Conservation (phyloP, 2,888 invertebrate species). For the Microctonus hyperodae region DNA sequence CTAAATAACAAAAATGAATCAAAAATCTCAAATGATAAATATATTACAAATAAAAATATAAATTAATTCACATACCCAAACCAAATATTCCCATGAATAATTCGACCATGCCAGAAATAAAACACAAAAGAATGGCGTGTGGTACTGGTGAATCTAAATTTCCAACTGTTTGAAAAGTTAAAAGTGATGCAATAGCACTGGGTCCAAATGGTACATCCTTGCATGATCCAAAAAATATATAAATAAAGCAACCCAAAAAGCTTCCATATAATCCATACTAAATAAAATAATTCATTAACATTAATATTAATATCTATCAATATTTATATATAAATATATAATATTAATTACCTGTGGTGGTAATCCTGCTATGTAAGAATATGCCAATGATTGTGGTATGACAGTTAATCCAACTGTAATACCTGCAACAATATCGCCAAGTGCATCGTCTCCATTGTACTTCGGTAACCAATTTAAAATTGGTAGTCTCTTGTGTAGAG, state of each 20-base stretch:
- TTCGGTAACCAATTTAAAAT: slow-evolving; percentile 80
- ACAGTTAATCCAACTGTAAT: slow-evolving; percentile 92
- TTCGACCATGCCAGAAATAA: slow-evolving; percentile 78
- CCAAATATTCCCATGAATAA: slow-evolving; percentile 84
- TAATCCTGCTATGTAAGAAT: slow-evolving; percentile 80
- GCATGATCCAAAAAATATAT: slow-evolving; percentile 89
- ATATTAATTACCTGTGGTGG: slow-evolving; percentile 70
- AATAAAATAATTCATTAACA: slow-evolving; percentile 29
- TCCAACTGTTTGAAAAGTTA: slow-evolving; percentile 80
- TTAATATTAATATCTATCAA: background rate
- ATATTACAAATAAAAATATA: too few species aligned
- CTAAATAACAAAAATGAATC: slow-evolving; percentile 58
- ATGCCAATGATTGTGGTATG: slow-evolving; percentile 88
- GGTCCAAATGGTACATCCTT: slow-evolving; percentile 94
- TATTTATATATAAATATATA: background rate
- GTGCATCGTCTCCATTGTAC: slow-evolving; percentile 75
- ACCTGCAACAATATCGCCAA: slow-evolving; percentile 90
- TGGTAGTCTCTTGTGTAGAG: slow-evolving; percentile 77
- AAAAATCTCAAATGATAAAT: background rate
- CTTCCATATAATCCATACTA: slow-evolving; percentile 93
- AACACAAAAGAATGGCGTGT: slow-evolving; percentile 79
- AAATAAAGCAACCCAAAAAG: slow-evolving; percentile 90
- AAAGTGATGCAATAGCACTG: slow-evolving; percentile 87
- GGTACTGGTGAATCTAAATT: slow-evolving; percentile 68
- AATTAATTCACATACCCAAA: slow-evolving; percentile 68